phyloP scores from a whole-genome alignment of 2,888 invertebrate genomes.

The Mechanitis mazaeus region DNA sequence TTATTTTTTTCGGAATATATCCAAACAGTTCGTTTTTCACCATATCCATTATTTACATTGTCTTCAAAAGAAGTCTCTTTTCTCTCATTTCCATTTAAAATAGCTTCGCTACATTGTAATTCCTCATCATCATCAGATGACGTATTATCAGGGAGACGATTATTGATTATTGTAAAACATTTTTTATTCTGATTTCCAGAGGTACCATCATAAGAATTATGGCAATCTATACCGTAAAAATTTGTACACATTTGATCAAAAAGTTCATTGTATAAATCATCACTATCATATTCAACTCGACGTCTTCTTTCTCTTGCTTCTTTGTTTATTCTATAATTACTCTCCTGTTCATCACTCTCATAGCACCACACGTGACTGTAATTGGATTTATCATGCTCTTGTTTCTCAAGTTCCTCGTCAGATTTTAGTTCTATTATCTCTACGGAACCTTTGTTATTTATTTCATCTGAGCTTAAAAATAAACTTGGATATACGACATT shows the following conservation, averaged over 20 bases:
- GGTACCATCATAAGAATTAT: constrained; percentile 5
- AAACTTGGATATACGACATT: constrained; percentile 27
- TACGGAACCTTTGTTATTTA: constrained; percentile 32
- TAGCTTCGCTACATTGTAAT: constrained; percentile 33
- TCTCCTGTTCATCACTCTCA: constrained; percentile 29
- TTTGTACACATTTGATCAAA: constrained; percentile 18
- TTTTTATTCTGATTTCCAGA: constrained; percentile 38
- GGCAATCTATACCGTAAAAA: constrained; percentile 17
- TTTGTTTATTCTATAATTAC: constrained; percentile 38
- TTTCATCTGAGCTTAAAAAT: constrained; percentile 11
- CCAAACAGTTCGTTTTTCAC: constrained; percentile 50
- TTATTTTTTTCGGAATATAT: constrained; percentile 62
- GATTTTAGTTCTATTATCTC: constrained; percentile 54
- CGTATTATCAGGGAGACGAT: constrained; percentile 41
- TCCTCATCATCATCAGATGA: constrained; percentile 42
- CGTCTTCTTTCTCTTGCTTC: constrained; percentile 43
- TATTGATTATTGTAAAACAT: constrained; percentile 50
- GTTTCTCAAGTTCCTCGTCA: constrained; percentile 27
- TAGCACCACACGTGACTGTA: constrained; percentile 40
- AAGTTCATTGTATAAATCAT: constrained; percentile 13
- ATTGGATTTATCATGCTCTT: constrained; percentile 24
- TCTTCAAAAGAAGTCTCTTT: constrained; percentile 32
- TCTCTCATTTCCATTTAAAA: constrained; percentile 27
- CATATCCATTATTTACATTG: constrained; percentile 34
- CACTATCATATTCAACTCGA: not conserved